Percentiles rank a stretch among this genome's conserved stretches.
Evolutionary conservation across 2,797 vertebrate genomes (phyloP).

Genomic region (Coendou prehensilis): DNA sequence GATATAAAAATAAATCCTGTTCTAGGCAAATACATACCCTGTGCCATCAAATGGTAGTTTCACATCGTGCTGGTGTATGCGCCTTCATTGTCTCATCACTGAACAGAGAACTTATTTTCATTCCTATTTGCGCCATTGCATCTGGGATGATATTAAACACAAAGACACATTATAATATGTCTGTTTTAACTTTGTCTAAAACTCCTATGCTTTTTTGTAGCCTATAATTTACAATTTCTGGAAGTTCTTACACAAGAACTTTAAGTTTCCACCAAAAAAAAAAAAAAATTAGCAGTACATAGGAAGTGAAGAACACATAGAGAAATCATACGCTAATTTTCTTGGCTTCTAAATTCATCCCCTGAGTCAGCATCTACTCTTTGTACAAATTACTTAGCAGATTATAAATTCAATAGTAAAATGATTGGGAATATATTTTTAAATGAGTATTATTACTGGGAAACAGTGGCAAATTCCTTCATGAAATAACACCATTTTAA

Average conservation of each 20-base stretch:
- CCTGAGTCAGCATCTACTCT: slow-evolving; percentile 17
- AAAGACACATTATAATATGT: background rate
- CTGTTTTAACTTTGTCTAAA: slow-evolving; percentile 42
- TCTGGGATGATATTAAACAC: background rate
- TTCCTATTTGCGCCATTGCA: background rate
- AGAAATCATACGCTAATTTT: background rate
- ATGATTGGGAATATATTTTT: background rate
- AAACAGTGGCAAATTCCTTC: background rate
- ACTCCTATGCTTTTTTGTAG: slow-evolving; percentile 16
- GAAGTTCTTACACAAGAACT: slow-evolving; percentile 49
- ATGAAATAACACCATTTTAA: slow-evolving; percentile 10
- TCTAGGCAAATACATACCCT: background rate
- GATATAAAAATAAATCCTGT: slow-evolving; percentile 43
- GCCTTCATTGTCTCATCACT: background rate
- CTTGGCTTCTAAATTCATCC: background rate
- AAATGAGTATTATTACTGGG: background rate
- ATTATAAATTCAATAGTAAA: slow-evolving; percentile 17
- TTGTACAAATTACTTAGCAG: background rate
- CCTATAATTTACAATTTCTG: slow-evolving; percentile 59
- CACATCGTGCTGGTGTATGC: background rate
- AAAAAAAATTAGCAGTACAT: background rate
- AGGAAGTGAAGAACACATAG: background rate
- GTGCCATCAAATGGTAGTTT: background rate
- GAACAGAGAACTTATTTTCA: slow-evolving; percentile 17
- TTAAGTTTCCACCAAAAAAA: background rate